Evolutionary conservation across 2,113 vertebrate species (phyloP).

Genomic region (Chionodraco myersi): DNA sequence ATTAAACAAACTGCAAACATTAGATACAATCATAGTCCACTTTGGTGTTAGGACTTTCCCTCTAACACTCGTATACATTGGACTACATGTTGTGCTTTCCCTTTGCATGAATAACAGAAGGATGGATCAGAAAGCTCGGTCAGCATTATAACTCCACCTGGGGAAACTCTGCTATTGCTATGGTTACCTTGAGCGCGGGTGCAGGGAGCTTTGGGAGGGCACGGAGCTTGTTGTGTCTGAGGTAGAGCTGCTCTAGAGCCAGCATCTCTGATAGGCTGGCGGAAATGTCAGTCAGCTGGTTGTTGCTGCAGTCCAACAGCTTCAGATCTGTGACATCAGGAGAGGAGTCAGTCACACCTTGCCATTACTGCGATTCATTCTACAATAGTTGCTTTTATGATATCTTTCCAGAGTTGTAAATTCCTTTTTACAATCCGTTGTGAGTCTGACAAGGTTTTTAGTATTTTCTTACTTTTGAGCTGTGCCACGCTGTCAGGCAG

Average conservation of each 20-base stretch:
- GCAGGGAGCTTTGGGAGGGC: conserved; percentile 86
- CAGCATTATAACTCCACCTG: neutral
- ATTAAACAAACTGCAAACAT: neutral
- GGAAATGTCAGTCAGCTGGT: conserved; percentile 89
- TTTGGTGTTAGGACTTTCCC: neutral
- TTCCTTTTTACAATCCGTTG: no score
- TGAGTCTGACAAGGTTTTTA: no score
- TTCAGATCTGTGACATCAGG: conserved; percentile 84
- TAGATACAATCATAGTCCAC: neutral
- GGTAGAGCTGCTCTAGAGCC: conserved; percentile 91
- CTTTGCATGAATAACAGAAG: no score
- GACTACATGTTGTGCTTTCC: no score
- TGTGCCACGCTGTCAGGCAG: conserved; percentile 88
- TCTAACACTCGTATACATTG: no score
- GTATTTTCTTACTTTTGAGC: conserved; percentile 70
- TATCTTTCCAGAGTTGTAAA: no score
- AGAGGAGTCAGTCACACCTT: neutral
- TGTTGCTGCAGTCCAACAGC: conserved; percentile 93
- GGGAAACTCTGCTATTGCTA: neutral
- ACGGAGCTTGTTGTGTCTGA: conserved; percentile 91
- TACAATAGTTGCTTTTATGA: no score
- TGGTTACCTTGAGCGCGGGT: conserved; percentile 88
- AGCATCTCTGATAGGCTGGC: conserved; percentile 86
- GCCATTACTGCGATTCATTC: no score
- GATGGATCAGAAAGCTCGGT: neutral